A percentile compares a stretch with the other conserved stretches of the same genome.
Evolutionary conservation across 2,797 vertebrate species (phyloP).

Genomic region (Hipposideros larvatus): DNA sequence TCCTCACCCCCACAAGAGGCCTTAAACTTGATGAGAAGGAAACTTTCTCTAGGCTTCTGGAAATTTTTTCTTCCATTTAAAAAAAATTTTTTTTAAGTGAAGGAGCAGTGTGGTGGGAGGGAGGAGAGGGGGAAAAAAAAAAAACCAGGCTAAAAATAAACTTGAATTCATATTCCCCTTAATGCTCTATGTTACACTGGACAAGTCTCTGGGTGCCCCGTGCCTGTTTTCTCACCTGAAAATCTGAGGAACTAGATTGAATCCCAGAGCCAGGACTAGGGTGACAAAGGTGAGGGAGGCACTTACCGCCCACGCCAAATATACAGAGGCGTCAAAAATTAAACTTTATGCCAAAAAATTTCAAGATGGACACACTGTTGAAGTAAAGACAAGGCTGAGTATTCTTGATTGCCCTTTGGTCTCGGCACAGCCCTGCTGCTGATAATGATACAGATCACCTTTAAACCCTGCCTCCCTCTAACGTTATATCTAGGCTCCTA

Average conservation of each 20-base stretch:
- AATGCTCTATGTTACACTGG: neutral
- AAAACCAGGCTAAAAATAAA: neutral
- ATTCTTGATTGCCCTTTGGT: neutral
- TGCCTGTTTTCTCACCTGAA: neutral
- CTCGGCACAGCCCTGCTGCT: neutral
- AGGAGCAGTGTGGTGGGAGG: neutral
- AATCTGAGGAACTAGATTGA: neutral
- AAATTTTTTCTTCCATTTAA: neutral
- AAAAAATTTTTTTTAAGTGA: neutral
- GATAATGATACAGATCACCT: neutral
- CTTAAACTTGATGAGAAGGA: constrained; percentile 29
- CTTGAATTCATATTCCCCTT: neutral
- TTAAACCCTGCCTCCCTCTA: neutral
- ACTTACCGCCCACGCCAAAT: neutral
- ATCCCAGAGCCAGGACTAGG: neutral
- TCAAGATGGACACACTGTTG: neutral
- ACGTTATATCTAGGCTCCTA: neutral
- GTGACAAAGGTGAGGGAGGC: rapidly evolving
- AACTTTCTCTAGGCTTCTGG: constrained; percentile 4
- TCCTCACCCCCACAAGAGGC: neutral
- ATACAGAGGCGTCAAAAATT: neutral
- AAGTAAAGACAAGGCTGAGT: neutral
- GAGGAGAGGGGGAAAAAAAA: neutral
- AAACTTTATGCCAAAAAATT: neutral
- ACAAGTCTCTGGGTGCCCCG: neutral